Base-by-base conservation (phyloP, 2,888 invertebrate genomes). In the Drosophila seclusa region DNA sequence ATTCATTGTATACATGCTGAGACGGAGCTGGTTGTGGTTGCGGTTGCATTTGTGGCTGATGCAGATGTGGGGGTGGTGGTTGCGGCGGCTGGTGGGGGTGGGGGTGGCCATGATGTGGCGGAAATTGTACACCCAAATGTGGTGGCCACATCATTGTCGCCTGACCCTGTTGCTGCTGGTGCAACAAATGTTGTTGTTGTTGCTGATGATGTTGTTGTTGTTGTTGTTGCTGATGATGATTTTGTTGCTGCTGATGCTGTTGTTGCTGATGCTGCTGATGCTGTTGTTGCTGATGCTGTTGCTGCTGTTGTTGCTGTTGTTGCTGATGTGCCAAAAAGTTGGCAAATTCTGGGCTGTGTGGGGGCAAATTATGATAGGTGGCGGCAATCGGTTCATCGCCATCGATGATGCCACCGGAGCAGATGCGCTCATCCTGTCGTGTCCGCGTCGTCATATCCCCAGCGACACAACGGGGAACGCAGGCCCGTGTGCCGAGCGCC, bases 1-100 rank as follows among this genome's bases (percentile, higher is more conserved):
- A 87, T 70, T 91, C 91, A 76, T 91, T 91, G 63, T 87, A 91
- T 13, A 90, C 76, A 18, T 90, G 90, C 7, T 80, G 63, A n/a
- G 80, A 80, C 27, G 64, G 79, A 8, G 73, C 57, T 49, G 71
- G 71, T 54, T 75, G 86, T 11, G 66, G 74, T 50, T 76, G 84
- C 7, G 64, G 69, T 48, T 53, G 71, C 31, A 61, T 64, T 48
- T 72, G 86, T 10, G 67, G 65, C n/a, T 76, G 83, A 49, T 62
- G 78, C 36, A 68, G 62, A 48, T 68, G 75, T 27, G 58, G 59
- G 8, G 66, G 72, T 8, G 68, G 76, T 36, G 69, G 79, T 8
- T 48, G 70, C 31, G 45, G 63, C 50, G 32, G 42, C 40, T 48
- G 79, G 6, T 76, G 83, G n/a, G 68, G 68, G 34, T 82, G 82